These are phyloP conservation scores for Ricordea florida DNA, from an alignment of 92 coral and sea anemone species.

Conservation along the genomic window DNA sequence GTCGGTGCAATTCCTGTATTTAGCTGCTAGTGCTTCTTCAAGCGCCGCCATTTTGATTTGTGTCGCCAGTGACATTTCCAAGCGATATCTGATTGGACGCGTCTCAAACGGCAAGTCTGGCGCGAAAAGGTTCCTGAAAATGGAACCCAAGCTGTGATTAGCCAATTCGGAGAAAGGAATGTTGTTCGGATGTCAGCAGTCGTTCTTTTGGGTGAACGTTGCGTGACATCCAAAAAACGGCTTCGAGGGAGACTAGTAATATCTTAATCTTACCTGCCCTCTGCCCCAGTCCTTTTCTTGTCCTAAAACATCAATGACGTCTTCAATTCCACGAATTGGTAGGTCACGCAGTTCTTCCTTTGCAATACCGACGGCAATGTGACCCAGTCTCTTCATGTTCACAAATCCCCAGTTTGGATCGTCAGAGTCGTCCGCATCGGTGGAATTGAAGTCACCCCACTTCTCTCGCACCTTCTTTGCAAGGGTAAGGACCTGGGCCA, in stretches of 20 bases:
- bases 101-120: too few species aligned
- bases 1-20: too few species aligned
- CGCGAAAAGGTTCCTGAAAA: too few species aligned
- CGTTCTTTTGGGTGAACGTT: too few species aligned
- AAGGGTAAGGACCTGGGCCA: conserved; percentile 66
- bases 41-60: too few species aligned
- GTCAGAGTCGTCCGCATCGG: conserved; percentile 74
- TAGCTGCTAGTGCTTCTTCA: too few species aligned
- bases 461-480: conserved; percentile 74
- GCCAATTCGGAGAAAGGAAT: too few species aligned
- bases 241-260: not conserved
- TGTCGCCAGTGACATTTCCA: too few species aligned
- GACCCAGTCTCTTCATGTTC: conserved; percentile 83
- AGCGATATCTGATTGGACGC: too few species aligned
- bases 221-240: too few species aligned
- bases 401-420: conserved; percentile 94
- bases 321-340: conserved; percentile 96
- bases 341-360: conserved; percentile 88
- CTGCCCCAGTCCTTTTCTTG: conserved; percentile 92
- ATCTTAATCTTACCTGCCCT: conserved; percentile 75
- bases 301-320: conserved; percentile 87
- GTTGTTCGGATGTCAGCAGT: too few species aligned
- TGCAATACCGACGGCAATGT: conserved; percentile 86
- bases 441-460: conserved; percentile 90
- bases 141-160: too few species aligned